Percentiles rank a stretch among this genome's conserved stretches.
These are phyloP conservation scores for Bombycilla garrulus DNA, from an alignment of 2,113 vertebrate species.

Conservation along the genomic window DNA sequence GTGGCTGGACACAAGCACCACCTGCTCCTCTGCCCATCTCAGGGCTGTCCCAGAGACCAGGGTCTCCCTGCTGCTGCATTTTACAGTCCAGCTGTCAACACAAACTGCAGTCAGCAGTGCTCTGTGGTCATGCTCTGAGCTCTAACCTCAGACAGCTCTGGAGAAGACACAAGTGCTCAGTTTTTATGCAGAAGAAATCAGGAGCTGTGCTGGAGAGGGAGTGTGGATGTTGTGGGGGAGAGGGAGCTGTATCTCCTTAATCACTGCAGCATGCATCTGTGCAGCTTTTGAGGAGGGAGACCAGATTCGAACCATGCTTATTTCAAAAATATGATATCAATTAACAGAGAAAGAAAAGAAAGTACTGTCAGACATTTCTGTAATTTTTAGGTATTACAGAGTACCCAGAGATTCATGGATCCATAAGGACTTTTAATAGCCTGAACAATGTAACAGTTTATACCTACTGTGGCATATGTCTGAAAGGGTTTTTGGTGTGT, in stretches of 20 bases:
- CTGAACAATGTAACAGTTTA: not conserved
- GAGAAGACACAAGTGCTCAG: not conserved
- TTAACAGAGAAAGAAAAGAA: not conserved
- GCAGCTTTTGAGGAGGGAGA: not conserved
- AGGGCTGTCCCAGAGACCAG: rapidly evolving
- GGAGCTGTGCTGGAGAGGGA: not conserved
- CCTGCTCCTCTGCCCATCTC: not conserved
- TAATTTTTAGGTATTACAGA: not conserved
- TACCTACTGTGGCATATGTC: not conserved
- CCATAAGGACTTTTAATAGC: not conserved
- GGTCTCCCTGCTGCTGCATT: not conserved
- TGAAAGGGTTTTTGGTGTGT: not conserved
- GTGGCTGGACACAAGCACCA: not conserved
- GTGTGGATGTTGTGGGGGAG: not conserved
- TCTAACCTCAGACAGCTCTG: not conserved
- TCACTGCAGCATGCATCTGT: not conserved
- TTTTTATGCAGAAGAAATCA: not conserved
- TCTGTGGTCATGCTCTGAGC: not conserved
- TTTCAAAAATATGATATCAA: not conserved
- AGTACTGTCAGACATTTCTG: not conserved
- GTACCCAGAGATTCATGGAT: not conserved
- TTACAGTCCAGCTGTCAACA: not conserved
- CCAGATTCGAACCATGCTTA: rapidly evolving
- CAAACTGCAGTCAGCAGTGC: not conserved
- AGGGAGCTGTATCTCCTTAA: not conserved